Conservation (phyloP, 2,797 vertebrate genomes). For the Novumbra hubbsi region DNA sequence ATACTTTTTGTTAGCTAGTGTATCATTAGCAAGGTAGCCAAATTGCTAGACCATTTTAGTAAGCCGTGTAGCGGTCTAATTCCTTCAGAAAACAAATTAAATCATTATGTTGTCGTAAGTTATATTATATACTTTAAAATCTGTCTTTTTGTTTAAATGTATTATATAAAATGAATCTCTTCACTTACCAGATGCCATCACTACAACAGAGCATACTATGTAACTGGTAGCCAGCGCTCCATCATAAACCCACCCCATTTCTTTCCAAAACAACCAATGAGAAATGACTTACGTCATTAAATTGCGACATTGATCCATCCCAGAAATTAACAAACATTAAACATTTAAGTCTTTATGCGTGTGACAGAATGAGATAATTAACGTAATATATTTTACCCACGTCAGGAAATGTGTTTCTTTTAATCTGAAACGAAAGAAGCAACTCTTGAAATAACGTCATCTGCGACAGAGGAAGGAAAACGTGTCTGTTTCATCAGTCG, state of each 20-base stretch:
- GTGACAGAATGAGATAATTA: neutral
- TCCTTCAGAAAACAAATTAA: neutral
- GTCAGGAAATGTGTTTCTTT: neutral
- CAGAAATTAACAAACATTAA: neutral
- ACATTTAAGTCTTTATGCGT: neutral
- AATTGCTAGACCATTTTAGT: neutral
- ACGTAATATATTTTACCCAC: neutral
- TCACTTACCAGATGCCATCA: slow-evolving; percentile 4
- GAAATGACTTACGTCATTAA: slow-evolving; percentile 5
- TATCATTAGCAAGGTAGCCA: neutral
- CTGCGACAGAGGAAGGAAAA: neutral
- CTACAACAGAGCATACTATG: neutral
- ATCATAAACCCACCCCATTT: neutral
- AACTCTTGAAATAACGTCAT: neutral
- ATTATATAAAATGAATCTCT: neutral
- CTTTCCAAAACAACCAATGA: neutral
- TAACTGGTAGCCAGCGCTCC: neutral
- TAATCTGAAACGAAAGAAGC: neutral
- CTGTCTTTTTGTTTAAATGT: neutral
- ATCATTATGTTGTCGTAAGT: neutral
- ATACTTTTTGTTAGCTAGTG: neutral
- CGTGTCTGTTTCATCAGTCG: neutral
- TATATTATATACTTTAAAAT: neutral
- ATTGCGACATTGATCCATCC: neutral
- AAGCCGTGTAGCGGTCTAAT: too few relatives aligned